Conservation (phyloP, 2,888 invertebrate species). For the Listrodromus nycthemerus region DNA sequence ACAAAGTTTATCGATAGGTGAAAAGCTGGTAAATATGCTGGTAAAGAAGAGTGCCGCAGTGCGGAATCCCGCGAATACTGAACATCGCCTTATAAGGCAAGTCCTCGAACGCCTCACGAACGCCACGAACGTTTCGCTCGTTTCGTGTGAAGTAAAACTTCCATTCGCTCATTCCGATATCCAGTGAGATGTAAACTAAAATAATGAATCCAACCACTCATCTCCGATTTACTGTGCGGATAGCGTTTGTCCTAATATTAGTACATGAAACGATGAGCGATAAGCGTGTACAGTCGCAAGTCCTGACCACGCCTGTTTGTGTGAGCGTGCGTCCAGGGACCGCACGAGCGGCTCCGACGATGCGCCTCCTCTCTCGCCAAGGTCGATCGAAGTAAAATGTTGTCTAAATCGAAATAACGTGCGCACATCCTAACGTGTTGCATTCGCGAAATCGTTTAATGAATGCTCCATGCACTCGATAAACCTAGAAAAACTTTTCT, state of each 20-base stretch:
- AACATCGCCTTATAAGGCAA: slow-evolving; percentile 67
- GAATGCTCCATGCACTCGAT: not conserved
- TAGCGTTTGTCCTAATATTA: slow-evolving; percentile 10
- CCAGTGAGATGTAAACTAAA: not conserved
- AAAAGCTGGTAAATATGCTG: not conserved
- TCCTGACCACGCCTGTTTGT: slow-evolving; percentile 54
- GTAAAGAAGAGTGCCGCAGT: slow-evolving; percentile 7
- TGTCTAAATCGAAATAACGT: slow-evolving; percentile 11
- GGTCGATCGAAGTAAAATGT: slow-evolving; percentile 31
- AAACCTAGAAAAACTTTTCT: not conserved
- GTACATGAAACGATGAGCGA: slow-evolving; percentile 10
- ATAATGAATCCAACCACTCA: not conserved
- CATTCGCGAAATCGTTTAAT: not conserved
- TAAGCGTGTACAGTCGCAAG: slow-evolving; percentile 43
- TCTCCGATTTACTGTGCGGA: not conserved
- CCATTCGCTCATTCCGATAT: not conserved
- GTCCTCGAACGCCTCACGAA: slow-evolving; percentile 63
- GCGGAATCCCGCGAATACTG: slow-evolving; percentile 34
- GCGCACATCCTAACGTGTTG: not conserved
- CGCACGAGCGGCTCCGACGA: slow-evolving; percentile 12
- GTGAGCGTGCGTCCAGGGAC: slow-evolving; percentile 57
- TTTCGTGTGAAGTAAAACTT: slow-evolving; percentile 36
- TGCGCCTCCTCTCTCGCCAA: slow-evolving; percentile 31
- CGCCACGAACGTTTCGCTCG: slow-evolving; percentile 38
- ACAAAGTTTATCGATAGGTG: not conserved